phyloP scores from a whole-genome alignment of 2,888 invertebrate genomes.

The Epinotia brunnichana region DNA sequence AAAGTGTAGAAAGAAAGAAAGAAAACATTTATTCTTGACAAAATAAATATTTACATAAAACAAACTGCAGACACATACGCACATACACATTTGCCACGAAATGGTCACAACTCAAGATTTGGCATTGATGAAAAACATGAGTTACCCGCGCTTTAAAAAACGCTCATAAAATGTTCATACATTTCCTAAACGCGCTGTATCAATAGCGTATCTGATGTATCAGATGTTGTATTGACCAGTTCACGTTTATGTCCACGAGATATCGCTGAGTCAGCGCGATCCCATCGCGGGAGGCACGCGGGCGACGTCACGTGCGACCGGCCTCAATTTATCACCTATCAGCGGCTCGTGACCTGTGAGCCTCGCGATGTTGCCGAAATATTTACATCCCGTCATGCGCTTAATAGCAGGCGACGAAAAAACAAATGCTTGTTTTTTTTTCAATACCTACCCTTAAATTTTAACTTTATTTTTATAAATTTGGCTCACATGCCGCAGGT shows the following conservation, averaged over 20 bases:
- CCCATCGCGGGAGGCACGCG: constrained; percentile 43
- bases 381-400: constrained; percentile 48
- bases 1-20: too few species aligned
- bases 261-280: constrained; percentile 58
- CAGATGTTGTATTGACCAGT: constrained; percentile 42
- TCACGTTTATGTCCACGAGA: constrained; percentile 52
- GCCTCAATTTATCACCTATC: constrained; percentile 73
- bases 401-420: constrained; percentile 21
- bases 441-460: too few species aligned
- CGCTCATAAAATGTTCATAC: background rate
- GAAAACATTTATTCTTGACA: too few species aligned
- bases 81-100: too few species aligned
- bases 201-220: constrained; percentile 36
- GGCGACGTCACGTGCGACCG: constrained; percentile 65
- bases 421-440: background rate
- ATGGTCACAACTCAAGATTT: too few species aligned
- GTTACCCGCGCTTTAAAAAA: background rate
- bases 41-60: too few species aligned
- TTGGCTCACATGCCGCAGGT: too few species aligned
- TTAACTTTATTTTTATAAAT: too few species aligned
- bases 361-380: constrained; percentile 55
- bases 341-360: constrained; percentile 51
- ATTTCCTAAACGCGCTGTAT: constrained; percentile 4
- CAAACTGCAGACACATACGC: too few species aligned
- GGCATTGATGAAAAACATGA: too few species aligned